phyloP scores from a whole-genome alignment of 2,888 invertebrate species.

The Rambutsinella grinnellia region DNA sequence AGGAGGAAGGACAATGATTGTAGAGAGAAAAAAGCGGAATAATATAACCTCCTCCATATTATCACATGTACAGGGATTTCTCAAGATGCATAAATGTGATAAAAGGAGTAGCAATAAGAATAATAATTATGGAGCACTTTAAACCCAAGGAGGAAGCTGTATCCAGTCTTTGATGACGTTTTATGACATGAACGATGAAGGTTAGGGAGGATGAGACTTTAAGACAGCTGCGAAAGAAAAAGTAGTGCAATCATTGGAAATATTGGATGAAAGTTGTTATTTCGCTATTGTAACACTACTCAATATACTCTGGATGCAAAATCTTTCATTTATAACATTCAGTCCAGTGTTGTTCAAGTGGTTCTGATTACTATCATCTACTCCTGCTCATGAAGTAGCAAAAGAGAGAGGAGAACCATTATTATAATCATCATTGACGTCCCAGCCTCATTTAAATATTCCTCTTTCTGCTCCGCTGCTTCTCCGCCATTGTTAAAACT shows the following conservation, averaged over 20 bases:
- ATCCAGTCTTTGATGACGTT: neutral
- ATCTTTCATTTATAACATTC: neutral
- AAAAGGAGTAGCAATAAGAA: conserved; percentile 14
- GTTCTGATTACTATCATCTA: neutral
- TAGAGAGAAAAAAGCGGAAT: neutral
- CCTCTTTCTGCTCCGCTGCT: neutral
- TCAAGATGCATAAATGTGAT: conserved; percentile 11
- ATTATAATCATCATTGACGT: conserved; percentile 4
- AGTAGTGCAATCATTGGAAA: neutral
- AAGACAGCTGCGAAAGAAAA: neutral
- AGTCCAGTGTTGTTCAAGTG: conserved; percentile 1
- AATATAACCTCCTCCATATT: no score
- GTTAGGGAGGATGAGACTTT: neutral
- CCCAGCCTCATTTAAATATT: conserved; percentile 23
- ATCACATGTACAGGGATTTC: neutral
- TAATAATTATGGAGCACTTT: conserved; percentile 15
- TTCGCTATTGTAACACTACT: neutral
- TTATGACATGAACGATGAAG: neutral
- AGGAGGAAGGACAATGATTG: neutral
- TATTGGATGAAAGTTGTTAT: conserved; percentile 17
- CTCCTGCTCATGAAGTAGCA: neutral
- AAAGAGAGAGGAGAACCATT: neutral
- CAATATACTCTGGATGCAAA: neutral
- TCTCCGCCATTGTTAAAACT: neutral
- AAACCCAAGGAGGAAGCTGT: neutral